These are phyloP conservation scores for Danionella cerebrum DNA, from an alignment of 2,113 vertebrate species.

Conservation along the genomic window DNA sequence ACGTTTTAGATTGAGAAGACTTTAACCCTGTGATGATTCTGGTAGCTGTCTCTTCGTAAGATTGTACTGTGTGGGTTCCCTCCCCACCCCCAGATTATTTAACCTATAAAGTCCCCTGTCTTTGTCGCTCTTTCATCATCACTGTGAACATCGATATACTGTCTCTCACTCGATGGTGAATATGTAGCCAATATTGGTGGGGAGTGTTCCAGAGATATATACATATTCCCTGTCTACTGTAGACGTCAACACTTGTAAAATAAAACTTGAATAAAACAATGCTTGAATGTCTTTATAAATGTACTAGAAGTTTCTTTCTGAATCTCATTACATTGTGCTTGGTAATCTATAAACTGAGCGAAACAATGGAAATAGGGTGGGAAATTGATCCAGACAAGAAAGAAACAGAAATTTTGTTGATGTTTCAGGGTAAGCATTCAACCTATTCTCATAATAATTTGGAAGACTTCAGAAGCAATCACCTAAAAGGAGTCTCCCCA, in stretches of 20 bases:
- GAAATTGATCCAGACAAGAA: no score
- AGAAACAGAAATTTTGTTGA: no score
- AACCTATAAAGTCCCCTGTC: conserved; percentile 45
- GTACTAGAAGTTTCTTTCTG: conserved; percentile 16
- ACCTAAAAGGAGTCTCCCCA: no score
- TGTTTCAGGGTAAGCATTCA: no score
- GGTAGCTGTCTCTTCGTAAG: conserved; percentile 57
- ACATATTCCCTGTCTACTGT: conserved; percentile 53
- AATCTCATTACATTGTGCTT: neutral
- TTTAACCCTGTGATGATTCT: conserved; percentile 41
- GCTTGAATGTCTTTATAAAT: conserved; percentile 55
- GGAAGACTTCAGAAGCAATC: no score
- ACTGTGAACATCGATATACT: conserved; percentile 45
- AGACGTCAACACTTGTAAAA: conserved; percentile 66
- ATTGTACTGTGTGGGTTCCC: conserved; percentile 53
- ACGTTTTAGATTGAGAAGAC: conserved; percentile 58
- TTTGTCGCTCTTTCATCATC: conserved; percentile 55
- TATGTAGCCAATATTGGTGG: conserved; percentile 48
- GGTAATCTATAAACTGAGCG: neutral
- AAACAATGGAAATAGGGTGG: no score
- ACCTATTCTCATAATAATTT: no score
- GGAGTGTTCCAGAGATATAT: conserved; percentile 38
- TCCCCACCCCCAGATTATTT: conserved; percentile 33
- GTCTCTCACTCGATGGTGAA: conserved; percentile 43
- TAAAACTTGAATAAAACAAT: conserved; percentile 60